These are phyloP conservation scores for Drosophila dives DNA, from an alignment of 2,888 invertebrate species.

Conservation along the genomic window DNA sequence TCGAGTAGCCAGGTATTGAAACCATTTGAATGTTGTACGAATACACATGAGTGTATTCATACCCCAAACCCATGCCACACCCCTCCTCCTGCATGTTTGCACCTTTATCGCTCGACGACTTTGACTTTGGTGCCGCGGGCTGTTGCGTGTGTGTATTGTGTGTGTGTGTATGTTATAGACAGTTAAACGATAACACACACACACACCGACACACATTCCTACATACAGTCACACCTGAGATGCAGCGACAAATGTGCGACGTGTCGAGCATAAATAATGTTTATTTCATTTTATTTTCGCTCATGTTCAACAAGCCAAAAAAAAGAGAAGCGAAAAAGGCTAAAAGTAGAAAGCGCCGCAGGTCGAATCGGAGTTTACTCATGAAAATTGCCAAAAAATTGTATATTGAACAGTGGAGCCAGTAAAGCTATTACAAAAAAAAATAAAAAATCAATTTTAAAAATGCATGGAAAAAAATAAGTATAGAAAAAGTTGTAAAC, in stretches of 20 bases:
- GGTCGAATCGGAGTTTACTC: constrained; percentile 13
- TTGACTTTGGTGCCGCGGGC: constrained; percentile 49
- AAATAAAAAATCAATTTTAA: neutral
- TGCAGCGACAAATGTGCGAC: constrained; percentile 62
- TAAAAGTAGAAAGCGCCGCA: constrained; percentile 4
- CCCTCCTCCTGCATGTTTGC: constrained; percentile 21
- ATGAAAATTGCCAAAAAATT: constrained; percentile 33
- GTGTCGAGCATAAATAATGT: constrained; percentile 74
- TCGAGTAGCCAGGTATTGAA: constrained; percentile 29
- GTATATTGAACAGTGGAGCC: constrained; percentile 11
- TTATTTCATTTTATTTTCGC: constrained; percentile 52
- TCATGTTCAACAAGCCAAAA: constrained; percentile 54
- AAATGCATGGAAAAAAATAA: neutral
- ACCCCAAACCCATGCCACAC: neutral
- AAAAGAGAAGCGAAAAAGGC: neutral
- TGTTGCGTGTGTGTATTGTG: constrained; percentile 1
- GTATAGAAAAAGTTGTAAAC: neutral
- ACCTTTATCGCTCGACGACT: constrained; percentile 63
- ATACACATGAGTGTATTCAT: constrained; percentile 7
- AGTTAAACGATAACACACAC: constrained; percentile 64
- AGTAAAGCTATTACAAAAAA: neutral
- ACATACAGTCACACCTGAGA: constrained; percentile 33
- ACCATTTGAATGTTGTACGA: constrained; percentile 52
- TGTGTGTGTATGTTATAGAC: constrained; percentile 33
- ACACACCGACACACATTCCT: constrained; percentile 25